These are phyloP conservation scores for Cryptotis parvus DNA, from an alignment of 2,113 vertebrate genomes.

Conservation along the genomic window DNA sequence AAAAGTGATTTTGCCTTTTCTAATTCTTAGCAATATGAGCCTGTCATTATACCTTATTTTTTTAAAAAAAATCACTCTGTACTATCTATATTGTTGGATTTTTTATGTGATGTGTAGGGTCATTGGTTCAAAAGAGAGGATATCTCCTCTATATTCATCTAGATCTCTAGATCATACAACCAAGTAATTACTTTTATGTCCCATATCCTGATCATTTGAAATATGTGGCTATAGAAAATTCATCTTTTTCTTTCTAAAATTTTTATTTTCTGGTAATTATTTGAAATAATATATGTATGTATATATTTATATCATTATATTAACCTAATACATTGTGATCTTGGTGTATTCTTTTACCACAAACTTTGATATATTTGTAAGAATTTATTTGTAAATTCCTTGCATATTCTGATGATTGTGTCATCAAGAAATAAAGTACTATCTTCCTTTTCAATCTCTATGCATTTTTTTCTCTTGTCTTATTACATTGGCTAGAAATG, in stretches of 20 bases:
- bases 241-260: background rate
- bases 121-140: background rate
- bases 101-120: background rate
- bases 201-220: background rate
- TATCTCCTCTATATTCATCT: background rate
- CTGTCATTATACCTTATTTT: conserved; percentile 39
- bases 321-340: background rate
- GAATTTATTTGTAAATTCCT: background rate
- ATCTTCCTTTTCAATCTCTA: background rate
- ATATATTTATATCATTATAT: background rate
- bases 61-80: background rate
- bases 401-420: background rate
- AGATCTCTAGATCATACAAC: background rate
- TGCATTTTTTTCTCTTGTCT: background rate
- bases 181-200: background rate
- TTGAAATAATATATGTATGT: background rate
- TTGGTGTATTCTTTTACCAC: background rate
- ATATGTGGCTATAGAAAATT: background rate
- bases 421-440: background rate
- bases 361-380: background rate
- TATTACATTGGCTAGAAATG: conserved; percentile 42
- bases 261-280: background rate
- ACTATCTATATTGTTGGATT: background rate
- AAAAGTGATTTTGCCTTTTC: conserved; percentile 2
- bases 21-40: conserved; percentile 4